Evolutionary conservation across 2,888 invertebrate genomes (phyloP).

Genomic region (Folsomia manolachei): DNA sequence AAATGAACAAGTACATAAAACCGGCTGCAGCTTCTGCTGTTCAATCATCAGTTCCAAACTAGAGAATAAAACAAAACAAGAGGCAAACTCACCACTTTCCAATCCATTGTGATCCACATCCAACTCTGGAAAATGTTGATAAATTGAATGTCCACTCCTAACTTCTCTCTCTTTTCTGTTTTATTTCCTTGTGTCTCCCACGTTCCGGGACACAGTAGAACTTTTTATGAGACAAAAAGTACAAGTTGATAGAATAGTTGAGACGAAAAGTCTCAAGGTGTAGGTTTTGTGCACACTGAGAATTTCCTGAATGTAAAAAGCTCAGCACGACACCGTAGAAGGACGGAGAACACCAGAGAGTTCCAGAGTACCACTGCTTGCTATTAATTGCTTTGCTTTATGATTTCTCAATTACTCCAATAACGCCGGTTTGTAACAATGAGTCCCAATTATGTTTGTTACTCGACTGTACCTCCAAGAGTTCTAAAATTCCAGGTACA

Average conservation of each 20-base stretch:
- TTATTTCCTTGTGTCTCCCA: too few species aligned
- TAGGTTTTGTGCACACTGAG: not conserved
- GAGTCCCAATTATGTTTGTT: not conserved
- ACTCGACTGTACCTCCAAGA: not conserved
- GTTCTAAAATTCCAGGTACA: too few species aligned
- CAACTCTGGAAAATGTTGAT: not conserved
- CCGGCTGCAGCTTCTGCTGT: too few species aligned
- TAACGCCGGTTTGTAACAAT: not conserved
- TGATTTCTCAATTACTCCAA: not conserved
- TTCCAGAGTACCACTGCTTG: too few species aligned
- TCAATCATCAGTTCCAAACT: too few species aligned
- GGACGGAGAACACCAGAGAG: not conserved
- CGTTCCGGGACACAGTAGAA: not conserved
- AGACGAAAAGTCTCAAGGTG: not conserved
- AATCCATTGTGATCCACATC: slow-evolving; percentile 11
- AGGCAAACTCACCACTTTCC: slow-evolving; percentile 15
- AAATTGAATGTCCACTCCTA: not conserved
- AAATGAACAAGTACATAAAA: not conserved
- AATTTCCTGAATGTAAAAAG: not conserved
- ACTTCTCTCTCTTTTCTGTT: not conserved
- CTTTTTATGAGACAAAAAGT: not conserved
- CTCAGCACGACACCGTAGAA: not conserved
- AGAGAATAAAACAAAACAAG: not conserved
- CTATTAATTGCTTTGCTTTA: not conserved
- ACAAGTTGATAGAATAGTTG: too few species aligned